These are phyloP conservation scores for Ammodramus savannarum DNA, from an alignment of 2,113 vertebrate genomes.

Conservation along the genomic window DNA sequence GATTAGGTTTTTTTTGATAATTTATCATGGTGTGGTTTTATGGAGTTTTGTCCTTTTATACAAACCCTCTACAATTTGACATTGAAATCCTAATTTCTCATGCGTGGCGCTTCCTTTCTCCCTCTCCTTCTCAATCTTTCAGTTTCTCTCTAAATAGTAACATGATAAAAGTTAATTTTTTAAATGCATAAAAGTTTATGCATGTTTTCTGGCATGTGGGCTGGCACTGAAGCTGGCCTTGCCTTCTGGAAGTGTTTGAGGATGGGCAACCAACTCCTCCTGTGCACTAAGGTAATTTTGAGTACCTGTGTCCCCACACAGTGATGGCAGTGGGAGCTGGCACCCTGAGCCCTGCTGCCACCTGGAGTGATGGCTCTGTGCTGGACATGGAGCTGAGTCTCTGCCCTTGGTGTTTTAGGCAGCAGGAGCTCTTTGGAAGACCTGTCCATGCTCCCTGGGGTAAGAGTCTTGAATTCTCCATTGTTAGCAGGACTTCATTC, in stretches of 20 bases:
- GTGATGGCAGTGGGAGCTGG: neutral
- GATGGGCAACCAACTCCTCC: neutral
- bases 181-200: neutral
- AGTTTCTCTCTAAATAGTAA: neutral
- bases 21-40: neutral
- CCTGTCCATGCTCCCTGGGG: neutral
- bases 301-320: accelerated
- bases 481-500: neutral
- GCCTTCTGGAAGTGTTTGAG: neutral
- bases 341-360: neutral
- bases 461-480: neutral
- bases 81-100: neutral
- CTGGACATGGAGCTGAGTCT: neutral
- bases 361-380: neutral
- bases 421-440: neutral
- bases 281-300: neutral
- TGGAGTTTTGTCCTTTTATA: neutral
- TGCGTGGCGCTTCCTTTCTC: neutral
- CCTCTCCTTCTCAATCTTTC: neutral
- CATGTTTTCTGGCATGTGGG: neutral
- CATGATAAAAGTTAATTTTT: neutral
- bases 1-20: neutral
- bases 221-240: neutral
- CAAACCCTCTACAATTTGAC: neutral
- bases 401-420: neutral